Percentiles rank a stretch among this genome's conserved stretches.
These are phyloP conservation scores for Allobates femoralis DNA, from an alignment of 2,797 vertebrate genomes.

Conservation along the genomic window DNA sequence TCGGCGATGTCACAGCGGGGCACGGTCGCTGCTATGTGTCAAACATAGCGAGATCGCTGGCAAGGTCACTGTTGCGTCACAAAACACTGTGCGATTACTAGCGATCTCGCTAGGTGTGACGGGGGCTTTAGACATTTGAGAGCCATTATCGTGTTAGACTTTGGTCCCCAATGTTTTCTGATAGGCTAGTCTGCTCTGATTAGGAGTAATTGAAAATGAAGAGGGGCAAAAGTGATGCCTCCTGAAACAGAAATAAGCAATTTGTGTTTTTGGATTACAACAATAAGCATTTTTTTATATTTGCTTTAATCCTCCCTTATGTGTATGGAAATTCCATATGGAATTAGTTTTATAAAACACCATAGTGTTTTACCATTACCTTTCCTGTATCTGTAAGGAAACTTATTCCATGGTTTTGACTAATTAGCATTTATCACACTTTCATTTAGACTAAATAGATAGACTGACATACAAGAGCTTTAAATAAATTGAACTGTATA, in stretches of 20 bases:
- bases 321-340: neutral
- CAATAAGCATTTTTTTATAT: neutral
- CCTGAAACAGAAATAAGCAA: neutral
- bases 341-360: neutral
- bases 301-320: neutral
- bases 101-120: too few species aligned
- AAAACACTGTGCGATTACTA: too few species aligned
- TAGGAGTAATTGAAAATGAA: neutral
- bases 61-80: too few species aligned
- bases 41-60: too few species aligned
- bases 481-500: slow-evolving; percentile 12
- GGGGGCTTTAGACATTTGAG: too few species aligned
- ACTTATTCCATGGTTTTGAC: neutral
- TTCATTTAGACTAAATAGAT: neutral
- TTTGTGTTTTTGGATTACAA: neutral
- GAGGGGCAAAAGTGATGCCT: neutral
- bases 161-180: neutral
- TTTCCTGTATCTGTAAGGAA: neutral
- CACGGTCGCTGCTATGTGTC: too few species aligned
- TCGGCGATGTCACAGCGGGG: too few species aligned
- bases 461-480: neutral
- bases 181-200: neutral
- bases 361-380: neutral
- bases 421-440: neutral
- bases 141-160: neutral